phyloP scores from a whole-genome alignment of 2,113 vertebrate genomes.

The Mormoops blainvillei region DNA sequence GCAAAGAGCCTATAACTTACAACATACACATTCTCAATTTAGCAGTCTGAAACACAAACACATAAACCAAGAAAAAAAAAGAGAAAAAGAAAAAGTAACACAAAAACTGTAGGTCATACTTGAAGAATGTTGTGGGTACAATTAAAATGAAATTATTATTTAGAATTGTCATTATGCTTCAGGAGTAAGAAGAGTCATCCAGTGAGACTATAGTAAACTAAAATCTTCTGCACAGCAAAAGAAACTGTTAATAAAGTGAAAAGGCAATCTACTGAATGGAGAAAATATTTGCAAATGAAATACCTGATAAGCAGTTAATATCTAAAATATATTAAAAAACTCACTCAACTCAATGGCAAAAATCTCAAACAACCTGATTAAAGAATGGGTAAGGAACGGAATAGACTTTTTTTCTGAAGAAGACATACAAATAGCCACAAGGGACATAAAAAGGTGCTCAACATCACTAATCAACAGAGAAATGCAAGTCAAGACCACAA shows the following conservation, averaged over 20 bases:
- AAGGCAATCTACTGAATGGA: not conserved
- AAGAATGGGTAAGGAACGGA: not conserved
- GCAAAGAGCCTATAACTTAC: not conserved
- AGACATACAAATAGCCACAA: not conserved
- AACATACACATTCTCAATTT: not conserved
- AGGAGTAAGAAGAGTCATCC: not conserved
- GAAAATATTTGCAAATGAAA: not conserved
- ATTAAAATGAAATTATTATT: not conserved
- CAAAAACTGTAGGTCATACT: not conserved
- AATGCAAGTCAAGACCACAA: not conserved
- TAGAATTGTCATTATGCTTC: not conserved
- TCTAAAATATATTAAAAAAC: not conserved
- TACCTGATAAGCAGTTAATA: not conserved
- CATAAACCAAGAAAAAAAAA: not conserved
- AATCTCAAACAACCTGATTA: not conserved
- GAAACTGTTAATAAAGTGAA: not conserved
- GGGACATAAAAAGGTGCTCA: not conserved
- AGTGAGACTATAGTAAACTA: not conserved
- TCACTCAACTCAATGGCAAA: not conserved
- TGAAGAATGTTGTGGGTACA: not conserved
- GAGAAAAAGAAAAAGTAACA: not conserved
- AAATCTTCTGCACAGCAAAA: not conserved
- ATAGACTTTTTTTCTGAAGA: not conserved
- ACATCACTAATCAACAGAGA: not conserved
- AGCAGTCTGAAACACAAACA: not conserved